Evolutionary conservation across 2,797 vertebrate species (phyloP).

Genomic region (Pangasius mekongensis): DNA sequence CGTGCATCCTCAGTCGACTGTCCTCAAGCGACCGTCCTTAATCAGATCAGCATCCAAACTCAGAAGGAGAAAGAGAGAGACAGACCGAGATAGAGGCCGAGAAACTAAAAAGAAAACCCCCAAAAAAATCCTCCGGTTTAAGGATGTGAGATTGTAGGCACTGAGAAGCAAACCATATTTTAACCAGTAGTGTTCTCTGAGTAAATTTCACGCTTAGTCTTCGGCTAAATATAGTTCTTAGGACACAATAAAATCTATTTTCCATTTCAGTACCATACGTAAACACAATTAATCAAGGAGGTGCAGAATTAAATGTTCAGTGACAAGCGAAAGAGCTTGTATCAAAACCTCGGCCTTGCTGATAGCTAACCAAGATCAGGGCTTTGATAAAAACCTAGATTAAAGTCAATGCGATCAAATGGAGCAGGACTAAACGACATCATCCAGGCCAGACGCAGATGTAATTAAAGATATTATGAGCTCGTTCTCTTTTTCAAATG

Average conservation of each 20-base stretch:
- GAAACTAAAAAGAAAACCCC: not conserved
- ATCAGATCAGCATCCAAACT: constrained; percentile 16
- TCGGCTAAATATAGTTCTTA: constrained; percentile 2
- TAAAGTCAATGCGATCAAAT: constrained; percentile 37
- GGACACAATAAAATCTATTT: constrained; percentile 18
- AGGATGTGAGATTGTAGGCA: not conserved
- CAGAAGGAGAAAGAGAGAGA: not conserved
- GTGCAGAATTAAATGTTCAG: not conserved
- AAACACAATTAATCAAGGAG: constrained; percentile 36
- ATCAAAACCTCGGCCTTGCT: constrained; percentile 21
- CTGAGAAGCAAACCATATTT: not conserved
- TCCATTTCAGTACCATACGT: constrained; percentile 27
- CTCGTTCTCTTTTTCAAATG: constrained; percentile 29
- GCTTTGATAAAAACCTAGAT: constrained; percentile 43
- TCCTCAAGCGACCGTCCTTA: constrained; percentile 21
- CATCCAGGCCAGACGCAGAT: constrained; percentile 45
- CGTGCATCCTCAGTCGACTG: not conserved
- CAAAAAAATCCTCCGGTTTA: not conserved
- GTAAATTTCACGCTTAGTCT: not conserved
- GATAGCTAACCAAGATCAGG: constrained; percentile 35
- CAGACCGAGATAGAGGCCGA: not conserved
- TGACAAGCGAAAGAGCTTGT: not conserved
- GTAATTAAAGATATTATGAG: constrained; percentile 51
- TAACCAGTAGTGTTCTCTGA: not conserved
- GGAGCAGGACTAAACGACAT: constrained; percentile 44